Evolutionary conservation across 2,113 vertebrate species (phyloP), one percentile per base, ranked within the genome.

Genomic region (Ranitomeya variabilis): DNA sequence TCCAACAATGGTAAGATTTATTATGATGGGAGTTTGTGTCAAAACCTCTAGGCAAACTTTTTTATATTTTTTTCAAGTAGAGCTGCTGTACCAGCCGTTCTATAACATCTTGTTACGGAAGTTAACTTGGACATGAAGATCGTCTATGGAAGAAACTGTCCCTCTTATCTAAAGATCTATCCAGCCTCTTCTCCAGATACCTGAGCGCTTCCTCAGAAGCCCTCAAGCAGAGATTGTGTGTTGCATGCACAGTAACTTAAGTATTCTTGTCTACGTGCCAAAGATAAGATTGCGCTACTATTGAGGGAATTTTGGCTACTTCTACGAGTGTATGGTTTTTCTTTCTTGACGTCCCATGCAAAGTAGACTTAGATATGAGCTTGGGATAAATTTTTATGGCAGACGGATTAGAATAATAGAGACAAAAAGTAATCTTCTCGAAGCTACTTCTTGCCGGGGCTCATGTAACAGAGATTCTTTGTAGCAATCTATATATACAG

Each of bases 401-500:
- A 89, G 87, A 77, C 57, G 18, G 81, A 89, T 85, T 89, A 69
- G 0, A 86, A 52, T 55, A 59, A 13, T 60, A 16, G 55, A 37
- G 71, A 87, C 57, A 55, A 88, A 45, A 90, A 26, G 73, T 73
- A 7, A 83, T 91, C 77, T 55, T 87, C 88, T 90, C 83, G 88
- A 37, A 87, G 84, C 88, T 77, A 66, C 0, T 0, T 45, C 74
- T 86, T 91, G 76, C 90, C 89, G 88, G 37, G 89, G 84, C 85
- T 91, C 62, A 89, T 92, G 71, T 90, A 90, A 90, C 86, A 91
- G 91, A 90, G 92, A 74, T 91, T 89, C 89, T 90, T 91, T 93
- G 90, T 93, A 91, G 88, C 92, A 92, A 86, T 90, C 89, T 90
- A 89, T 87, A 87, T 87, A 90, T 90, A 91, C 89, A 91, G 91